A percentile compares a stretch with the other conserved stretches of the same genome.
phyloP scores from a whole-genome alignment of 2,797 vertebrate species.

The Eupleurogrammus muticus region DNA sequence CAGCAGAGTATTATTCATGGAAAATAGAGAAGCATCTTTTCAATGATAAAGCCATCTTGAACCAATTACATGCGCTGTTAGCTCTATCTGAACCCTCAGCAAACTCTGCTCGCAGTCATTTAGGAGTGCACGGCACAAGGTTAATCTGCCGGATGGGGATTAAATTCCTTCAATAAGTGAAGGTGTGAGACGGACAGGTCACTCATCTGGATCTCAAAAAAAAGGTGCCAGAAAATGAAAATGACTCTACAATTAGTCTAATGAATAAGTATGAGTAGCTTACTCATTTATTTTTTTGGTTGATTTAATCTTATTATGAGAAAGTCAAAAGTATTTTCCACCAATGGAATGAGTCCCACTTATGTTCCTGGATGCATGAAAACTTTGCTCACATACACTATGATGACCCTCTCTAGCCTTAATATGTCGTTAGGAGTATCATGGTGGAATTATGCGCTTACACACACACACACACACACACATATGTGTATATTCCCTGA shows the following conservation, averaged over 20 bases:
- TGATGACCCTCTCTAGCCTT: conserved; percentile 1
- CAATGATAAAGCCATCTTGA: conserved; percentile 69
- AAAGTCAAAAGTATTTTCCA: too few relatives aligned
- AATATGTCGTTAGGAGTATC: not conserved
- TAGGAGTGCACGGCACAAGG: conserved; percentile 36
- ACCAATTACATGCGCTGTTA: conserved; percentile 77
- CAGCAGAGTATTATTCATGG: conserved; percentile 14
- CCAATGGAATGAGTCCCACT: too few relatives aligned
- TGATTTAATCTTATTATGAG: too few relatives aligned
- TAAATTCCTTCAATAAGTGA: conserved; percentile 41
- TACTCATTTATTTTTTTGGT: too few relatives aligned
- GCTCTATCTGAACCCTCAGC: conserved; percentile 59
- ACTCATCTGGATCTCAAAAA: conserved; percentile 16
- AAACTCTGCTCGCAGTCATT: conserved; percentile 52
- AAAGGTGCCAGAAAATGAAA: not conserved
- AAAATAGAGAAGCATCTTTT: conserved; percentile 45
- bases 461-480: not conserved
- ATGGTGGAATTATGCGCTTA: not conserved
- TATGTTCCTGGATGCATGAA: not conserved
- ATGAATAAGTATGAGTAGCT: too few relatives aligned
- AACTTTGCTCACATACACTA: not conserved
- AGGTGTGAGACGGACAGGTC: conserved; percentile 16
- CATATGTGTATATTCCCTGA: not conserved
- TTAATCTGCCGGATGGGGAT: conserved; percentile 45
- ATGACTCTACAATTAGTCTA: too few relatives aligned